Percentiles rank a stretch among this genome's conserved stretches.
Evolutionary conservation across 2,113 vertebrate species (phyloP).

Genomic region (Chaetodon trifascialis): DNA sequence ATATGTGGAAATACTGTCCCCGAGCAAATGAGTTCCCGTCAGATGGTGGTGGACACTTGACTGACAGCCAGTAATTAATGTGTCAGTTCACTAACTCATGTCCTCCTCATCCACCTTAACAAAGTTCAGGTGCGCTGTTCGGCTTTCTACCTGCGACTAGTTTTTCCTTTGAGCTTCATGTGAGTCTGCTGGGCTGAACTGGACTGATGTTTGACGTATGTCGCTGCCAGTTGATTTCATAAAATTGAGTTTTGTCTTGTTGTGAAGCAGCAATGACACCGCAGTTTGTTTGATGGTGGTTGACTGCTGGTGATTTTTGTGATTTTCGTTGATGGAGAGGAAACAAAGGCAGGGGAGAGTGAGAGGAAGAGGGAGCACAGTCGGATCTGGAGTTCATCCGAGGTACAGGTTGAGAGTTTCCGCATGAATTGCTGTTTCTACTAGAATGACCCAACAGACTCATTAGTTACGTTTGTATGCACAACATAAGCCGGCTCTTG

Average conservation of each 20-base stretch:
- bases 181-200: constrained; percentile 14
- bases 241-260: constrained; percentile 16
- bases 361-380: neutral
- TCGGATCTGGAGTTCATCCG: constrained; percentile 21
- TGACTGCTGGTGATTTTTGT: constrained; percentile 8
- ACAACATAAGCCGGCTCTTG: constrained; percentile 3
- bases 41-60: constrained; percentile 32
- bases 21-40: constrained; percentile 25
- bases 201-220: constrained; percentile 14
- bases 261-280: constrained; percentile 21
- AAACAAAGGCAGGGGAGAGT: neutral
- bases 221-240: constrained; percentile 5
- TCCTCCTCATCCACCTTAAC: constrained; percentile 9
- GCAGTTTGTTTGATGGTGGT: neutral
- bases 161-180: neutral
- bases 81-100: constrained; percentile 27
- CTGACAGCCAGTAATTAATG: constrained; percentile 59
- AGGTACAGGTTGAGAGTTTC: constrained; percentile 21
- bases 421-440: constrained; percentile 31
- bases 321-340: constrained; percentile 11
- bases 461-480: constrained; percentile 17
- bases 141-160: neutral
- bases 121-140: neutral
- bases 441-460: constrained; percentile 13
- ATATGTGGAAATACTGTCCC: constrained; percentile 16